Conservation (phyloP, 2,888 invertebrate genomes). For the Cheilosia grossa region DNA sequence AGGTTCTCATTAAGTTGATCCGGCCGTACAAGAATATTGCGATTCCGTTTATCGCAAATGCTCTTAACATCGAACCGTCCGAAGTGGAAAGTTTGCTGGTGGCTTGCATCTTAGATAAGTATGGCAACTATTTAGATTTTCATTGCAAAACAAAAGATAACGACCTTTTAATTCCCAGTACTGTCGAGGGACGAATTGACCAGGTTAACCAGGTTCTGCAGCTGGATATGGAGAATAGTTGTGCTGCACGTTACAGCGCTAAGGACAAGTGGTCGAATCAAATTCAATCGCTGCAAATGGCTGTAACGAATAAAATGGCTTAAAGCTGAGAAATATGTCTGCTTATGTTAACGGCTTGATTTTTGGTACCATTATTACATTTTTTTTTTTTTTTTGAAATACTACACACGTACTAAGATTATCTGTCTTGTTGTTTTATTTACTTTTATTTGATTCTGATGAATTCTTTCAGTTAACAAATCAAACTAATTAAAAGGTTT, state of each 20-base stretch:
- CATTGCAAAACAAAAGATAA: not conserved
- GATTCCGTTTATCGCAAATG: conserved; percentile 98
- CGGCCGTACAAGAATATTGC: conserved; percentile 99
- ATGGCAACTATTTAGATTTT: conserved; percentile 80
- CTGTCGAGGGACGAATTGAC: conserved; percentile 93
- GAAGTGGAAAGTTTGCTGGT: conserved; percentile 98
- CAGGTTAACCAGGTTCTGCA: conserved; percentile 97
- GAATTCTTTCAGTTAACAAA: too few relatives aligned
- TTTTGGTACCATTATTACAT: conserved; percentile 52
- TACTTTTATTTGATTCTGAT: too few relatives aligned
- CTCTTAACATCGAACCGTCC: conserved; percentile 94
- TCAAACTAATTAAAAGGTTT: too few relatives aligned
- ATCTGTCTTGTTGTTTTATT: not conserved
- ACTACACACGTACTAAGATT: not conserved
- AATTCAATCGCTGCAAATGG: conserved; percentile 92
- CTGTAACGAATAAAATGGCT: conserved; percentile 97
- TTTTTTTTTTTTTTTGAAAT: conserved; percentile 59
- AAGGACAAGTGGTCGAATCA: conserved; percentile 98
- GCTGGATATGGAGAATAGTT: conserved; percentile 90
- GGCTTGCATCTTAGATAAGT: conserved; percentile 99
- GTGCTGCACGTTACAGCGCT: conserved; percentile 94
- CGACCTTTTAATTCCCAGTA: conserved; percentile 84
- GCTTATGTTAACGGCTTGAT: conserved; percentile 21
- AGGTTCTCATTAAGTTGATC: conserved; percentile 98
- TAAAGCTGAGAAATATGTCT: conserved; percentile 80